A percentile compares a stretch with the other conserved stretches of the same genome.
Conservation (phyloP, 2,888 invertebrate genomes). For the Theretra japonica region DNA sequence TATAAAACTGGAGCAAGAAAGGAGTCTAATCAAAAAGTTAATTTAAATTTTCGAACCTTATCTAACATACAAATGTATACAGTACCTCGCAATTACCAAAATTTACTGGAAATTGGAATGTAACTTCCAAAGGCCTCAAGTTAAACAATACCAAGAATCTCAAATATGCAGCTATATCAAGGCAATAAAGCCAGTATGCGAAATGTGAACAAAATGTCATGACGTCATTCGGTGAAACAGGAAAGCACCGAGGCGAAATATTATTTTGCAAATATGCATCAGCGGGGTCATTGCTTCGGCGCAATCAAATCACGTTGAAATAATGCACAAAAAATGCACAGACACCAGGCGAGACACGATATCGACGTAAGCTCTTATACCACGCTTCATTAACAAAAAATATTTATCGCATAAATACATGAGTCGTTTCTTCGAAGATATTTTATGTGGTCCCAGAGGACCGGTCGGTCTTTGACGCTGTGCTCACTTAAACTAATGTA, state of each 20-base stretch:
- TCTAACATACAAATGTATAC: too few relatives aligned
- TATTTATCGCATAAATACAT: constrained; percentile 1
- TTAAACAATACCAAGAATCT: neutral
- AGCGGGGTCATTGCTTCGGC: constrained; percentile 38
- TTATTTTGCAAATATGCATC: constrained; percentile 41
- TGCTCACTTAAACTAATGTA: neutral
- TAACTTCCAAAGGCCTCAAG: too few relatives aligned
- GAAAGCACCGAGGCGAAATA: constrained; percentile 34
- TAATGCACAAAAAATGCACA: constrained; percentile 30
- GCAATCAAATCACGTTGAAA: constrained; percentile 32
- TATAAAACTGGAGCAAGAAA: too few relatives aligned
- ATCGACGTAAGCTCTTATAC: constrained; percentile 15
- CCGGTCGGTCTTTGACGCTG: neutral
- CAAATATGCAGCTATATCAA: neutral
- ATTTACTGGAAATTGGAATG: too few relatives aligned
- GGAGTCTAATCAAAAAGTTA: too few relatives aligned
- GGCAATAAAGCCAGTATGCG: neutral
- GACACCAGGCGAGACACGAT: constrained; percentile 20
- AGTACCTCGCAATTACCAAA: too few relatives aligned
- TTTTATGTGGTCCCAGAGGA: neutral
- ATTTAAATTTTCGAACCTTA: too few relatives aligned
- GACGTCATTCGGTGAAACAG: constrained; percentile 40
- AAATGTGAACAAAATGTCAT: constrained; percentile 16
- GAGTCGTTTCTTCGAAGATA: neutral
- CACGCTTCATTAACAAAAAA: constrained; percentile 20